Base-by-base conservation (phyloP, 2,888 invertebrate genomes). In the Pammene aurita region DNA sequence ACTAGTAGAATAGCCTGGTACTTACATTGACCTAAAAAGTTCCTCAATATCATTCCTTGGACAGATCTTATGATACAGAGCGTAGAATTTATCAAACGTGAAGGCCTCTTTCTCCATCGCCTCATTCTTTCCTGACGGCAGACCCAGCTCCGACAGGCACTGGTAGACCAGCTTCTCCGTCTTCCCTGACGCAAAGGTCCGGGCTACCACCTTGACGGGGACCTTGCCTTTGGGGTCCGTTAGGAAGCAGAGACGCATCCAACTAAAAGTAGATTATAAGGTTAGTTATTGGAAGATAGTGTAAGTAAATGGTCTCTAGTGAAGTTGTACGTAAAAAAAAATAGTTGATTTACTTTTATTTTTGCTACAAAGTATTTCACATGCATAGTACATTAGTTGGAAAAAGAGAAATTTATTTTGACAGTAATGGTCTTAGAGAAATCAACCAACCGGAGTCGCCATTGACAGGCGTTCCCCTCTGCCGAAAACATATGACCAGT, bases 171-270 rank as follows among this genome's bases (percentile, higher is more conserved):
- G 94, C 89, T 98, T 99, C 90, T 99, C 99, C 5, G 99, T 98
- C 93, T 98, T 98, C 44, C 99, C 99, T n/a, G 99, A 99, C 2
- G 99, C 99, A 92, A 99, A 99, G 69, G 99, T 99, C 84, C 98
- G 94, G 66, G 98, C 98, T 44, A 99, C 96, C 61, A 98, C 97
- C 93, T 98, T 97, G 2, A 99, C 98, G 2, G 99, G 99, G 68
- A 99, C 98, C 91, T 98, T 98, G 48, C 98, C 98, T 82, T 96
- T 96, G 46, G 97, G 96, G 85, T 99, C 99, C 66, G 98, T 97
- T 79, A 97, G 94, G 93, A 99, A 97, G 72, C 98, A 96, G 62
- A 99, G 94, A 72, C 98, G 96, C 97, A 99, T 98, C 99, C 99
- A 99, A 95, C 99, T 99, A 93, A 79, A 94, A 94, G 67, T 13